phyloP scores from a whole-genome alignment of 1,140 invertebrate genomes.

The Acromyrmex heyeri region DNA sequence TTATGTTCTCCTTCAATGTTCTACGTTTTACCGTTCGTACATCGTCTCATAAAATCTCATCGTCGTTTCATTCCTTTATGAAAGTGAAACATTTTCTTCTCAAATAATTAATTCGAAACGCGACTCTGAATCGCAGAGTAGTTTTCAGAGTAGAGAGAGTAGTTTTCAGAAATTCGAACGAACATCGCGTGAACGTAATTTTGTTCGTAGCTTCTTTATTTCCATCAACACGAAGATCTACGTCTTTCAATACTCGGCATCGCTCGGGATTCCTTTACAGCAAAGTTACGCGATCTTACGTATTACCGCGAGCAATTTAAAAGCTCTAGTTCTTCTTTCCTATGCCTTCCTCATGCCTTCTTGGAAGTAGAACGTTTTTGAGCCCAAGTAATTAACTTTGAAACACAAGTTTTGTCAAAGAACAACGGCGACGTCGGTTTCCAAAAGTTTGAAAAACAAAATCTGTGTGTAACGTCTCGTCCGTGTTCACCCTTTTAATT shows the following conservation, averaged over 20 bases:
- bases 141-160: too few relatives aligned
- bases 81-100: not conserved
- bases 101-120: conserved; percentile 26
- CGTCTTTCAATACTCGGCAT: not conserved
- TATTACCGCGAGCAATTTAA: conserved; percentile 4
- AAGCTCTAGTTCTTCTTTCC: not conserved
- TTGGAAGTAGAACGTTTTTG: not conserved
- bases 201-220: not conserved
- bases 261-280: not conserved
- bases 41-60: conserved; percentile 20
- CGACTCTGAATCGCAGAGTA: not conserved
- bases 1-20: conserved; percentile 8
- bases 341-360: too few relatives aligned
- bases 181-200: not conserved
- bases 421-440: not conserved
- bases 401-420: not conserved
- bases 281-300: not conserved
- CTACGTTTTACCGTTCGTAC: not conserved
- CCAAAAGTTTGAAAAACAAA: not conserved
- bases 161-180: not conserved
- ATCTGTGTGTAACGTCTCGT: not conserved
- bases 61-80: not conserved
- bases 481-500: not conserved
- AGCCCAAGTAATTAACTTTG: not conserved
- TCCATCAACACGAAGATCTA: not conserved